Conservation (phyloP, 2,888 invertebrate species). For the Leptinotarsa peninsularis region DNA sequence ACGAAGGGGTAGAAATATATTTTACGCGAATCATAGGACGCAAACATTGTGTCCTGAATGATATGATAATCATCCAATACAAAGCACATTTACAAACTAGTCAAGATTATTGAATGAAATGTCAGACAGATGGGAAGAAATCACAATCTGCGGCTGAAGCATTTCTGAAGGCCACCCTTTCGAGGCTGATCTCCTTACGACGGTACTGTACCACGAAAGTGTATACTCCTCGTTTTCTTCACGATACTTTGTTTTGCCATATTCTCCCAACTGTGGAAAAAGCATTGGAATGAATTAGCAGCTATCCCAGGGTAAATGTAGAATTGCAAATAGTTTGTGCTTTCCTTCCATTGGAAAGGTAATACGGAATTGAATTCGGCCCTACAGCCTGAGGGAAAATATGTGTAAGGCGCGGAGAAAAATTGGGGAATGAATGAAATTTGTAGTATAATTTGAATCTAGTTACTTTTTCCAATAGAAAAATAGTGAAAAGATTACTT, state of each 20-base stretch:
- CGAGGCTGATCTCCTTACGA: background rate
- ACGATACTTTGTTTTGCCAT: slow-evolving; percentile 2
- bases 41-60: no score
- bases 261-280: background rate
- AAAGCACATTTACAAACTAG: no score
- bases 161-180: background rate
- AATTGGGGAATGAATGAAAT: background rate
- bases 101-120: no score
- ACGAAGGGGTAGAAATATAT: no score
- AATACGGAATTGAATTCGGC: background rate
- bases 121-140: no score
- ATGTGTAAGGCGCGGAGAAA: no score
- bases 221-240: background rate
- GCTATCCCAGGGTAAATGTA: background rate
- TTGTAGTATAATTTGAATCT: no score
- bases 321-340: background rate
- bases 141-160: no score
- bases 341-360: background rate
- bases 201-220: background rate
- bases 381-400: background rate
- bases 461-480: no score
- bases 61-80: no score
- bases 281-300: background rate
- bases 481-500: no score
- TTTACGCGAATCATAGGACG: no score